Base-by-base conservation (phyloP, 1,140 invertebrate genomes). In the Eulimnadia texana region DNA sequence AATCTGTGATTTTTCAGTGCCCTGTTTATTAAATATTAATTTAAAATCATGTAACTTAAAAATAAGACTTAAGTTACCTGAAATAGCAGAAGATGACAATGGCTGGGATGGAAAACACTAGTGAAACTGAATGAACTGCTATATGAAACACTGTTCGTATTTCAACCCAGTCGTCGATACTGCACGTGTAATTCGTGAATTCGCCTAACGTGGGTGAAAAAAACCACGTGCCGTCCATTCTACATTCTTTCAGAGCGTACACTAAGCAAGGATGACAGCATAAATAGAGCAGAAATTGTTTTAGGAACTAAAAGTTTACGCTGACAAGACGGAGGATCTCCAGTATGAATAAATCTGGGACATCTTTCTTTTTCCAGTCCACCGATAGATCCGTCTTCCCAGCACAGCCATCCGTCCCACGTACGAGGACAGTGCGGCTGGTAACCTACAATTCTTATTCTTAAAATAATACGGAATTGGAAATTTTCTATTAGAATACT, bases 121-220 rank as follows among this genome's bases (percentile, higher is more conserved):
- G 71, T 16, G 77, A 76, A 25, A 77, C 66, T 0, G 70, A 64
- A 2, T 80, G 67, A 47, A 74, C 68, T 1, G 68, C 71, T 19
- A 79, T 71, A 64, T 80, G 72, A 60, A 73, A 77, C 3, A 69
- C 68, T 58, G 76, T 75, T 11, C 79, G 72, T 6, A 66, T 66
- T 16, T 75, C 63, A 0, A 79, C 70, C 0, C 76, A 68, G 0
- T 77, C 72, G 1, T 75, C 74, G 24, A 79, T 70, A 33, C 74
- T 75, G 68, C 79, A 81, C 16, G 64, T 66, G 64, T 80, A 80
- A 62, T 80, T 72, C 0, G 79, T 79, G 60, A 73, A 70, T 3
- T 72, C 58, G 29, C 76, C 72, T 79, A 79, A 80, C 11, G 69
- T 73, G 0, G 19, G 13, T 27, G 20, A 25, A 20, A 25, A 28